These are phyloP conservation scores for Crotalus adamanteus DNA, from an alignment of 2,797 vertebrate genomes.

Conservation along the genomic window DNA sequence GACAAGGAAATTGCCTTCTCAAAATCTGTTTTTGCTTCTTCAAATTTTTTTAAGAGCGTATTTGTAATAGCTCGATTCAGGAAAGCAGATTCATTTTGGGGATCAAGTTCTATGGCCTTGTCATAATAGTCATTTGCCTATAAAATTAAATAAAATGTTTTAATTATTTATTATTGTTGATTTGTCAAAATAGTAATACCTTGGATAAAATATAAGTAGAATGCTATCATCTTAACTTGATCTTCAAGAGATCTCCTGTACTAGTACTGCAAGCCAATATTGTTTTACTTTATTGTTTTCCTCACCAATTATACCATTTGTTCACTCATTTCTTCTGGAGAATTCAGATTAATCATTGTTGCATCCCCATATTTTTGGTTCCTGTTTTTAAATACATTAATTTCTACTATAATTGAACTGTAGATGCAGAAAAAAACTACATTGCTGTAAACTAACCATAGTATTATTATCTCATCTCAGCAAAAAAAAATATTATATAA, in stretches of 20 bases:
- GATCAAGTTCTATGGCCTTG: constrained; percentile 69
- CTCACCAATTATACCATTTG: not conserved
- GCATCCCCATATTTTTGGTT: not conserved
- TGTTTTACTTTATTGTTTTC: not conserved
- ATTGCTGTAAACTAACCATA: not conserved
- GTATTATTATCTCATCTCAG: not conserved
- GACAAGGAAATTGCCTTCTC: constrained; percentile 65
- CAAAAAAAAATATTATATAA: not conserved
- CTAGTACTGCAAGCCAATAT: not conserved
- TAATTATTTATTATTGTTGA: not conserved
- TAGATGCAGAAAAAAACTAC: not conserved
- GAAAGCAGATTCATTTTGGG: constrained; percentile 69
- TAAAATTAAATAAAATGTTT: constrained; percentile 36
- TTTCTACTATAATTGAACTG: not conserved
- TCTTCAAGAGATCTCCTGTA: not conserved
- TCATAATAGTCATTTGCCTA: constrained; percentile 76
- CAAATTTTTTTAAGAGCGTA: constrained; percentile 66
- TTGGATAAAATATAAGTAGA: not conserved
- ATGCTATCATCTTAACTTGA: not conserved
- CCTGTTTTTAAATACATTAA: not conserved
- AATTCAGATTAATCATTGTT: not conserved
- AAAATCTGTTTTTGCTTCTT: constrained; percentile 77
- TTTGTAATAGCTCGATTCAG: constrained; percentile 77
- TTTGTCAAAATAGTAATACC: not conserved
- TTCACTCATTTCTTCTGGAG: not conserved